Conservation (phyloP, 2,888 invertebrate genomes). For the Plagiodera versicolora region DNA sequence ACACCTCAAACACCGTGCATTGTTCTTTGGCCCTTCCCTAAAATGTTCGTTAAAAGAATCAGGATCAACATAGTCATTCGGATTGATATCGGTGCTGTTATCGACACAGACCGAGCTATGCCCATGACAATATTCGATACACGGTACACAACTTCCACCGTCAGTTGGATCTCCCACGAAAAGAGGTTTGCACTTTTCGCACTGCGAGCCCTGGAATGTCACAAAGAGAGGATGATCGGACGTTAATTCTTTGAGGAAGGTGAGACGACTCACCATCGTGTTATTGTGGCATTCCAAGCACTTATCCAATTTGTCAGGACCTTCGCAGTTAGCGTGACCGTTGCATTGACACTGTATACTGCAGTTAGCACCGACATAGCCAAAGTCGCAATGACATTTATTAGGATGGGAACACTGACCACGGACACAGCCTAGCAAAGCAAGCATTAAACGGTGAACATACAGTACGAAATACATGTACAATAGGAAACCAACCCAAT, state of each 20-base stretch:
- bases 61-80: conserved; percentile 47
- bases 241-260: neutral
- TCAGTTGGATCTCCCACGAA: conserved; percentile 90
- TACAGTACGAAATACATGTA: neutral
- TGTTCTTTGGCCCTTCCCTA: conserved; percentile 66
- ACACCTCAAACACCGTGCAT: conserved; percentile 84
- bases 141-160: conserved; percentile 84
- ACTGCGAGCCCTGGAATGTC: conserved; percentile 72
- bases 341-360: conserved; percentile 93
- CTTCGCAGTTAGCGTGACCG: conserved; percentile 89
- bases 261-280: conserved; percentile 68
- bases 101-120: conserved; percentile 80
- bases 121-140: conserved; percentile 85
- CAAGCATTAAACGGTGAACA: conserved; percentile 25
- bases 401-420: conserved; percentile 83
- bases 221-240: conserved; percentile 2
- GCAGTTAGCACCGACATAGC: conserved; percentile 92
- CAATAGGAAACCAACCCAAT: neutral
- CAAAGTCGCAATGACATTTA: conserved; percentile 88
- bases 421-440: conserved; percentile 69
- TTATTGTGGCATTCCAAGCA: conserved; percentile 89
- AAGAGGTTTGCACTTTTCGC: conserved; percentile 85
- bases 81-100: conserved; percentile 49
- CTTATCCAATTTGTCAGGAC: conserved; percentile 78
- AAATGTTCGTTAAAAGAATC: conserved; percentile 54